phyloP scores from a whole-genome alignment of 2,888 invertebrate species.

The Platerodrilus igneus region DNA sequence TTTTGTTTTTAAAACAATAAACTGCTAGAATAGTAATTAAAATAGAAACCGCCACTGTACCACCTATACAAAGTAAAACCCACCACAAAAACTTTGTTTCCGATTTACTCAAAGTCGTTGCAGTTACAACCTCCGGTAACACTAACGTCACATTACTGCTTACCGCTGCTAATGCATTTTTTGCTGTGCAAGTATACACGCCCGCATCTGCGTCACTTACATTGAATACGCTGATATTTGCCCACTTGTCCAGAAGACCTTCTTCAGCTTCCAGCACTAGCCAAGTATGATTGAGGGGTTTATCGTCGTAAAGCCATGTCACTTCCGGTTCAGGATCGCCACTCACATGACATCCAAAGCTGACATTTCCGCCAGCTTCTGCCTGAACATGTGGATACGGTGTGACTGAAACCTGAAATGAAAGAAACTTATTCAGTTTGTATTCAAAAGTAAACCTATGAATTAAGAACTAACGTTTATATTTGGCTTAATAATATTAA shows the following conservation, averaged over 20 bases:
- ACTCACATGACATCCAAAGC: constrained; percentile 73
- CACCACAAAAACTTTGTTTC: constrained; percentile 69
- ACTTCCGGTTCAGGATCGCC: constrained; percentile 82
- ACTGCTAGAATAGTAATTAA: constrained; percentile 58
- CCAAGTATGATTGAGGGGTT: constrained; percentile 54
- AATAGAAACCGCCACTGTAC: constrained; percentile 60
- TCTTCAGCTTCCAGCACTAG: constrained; percentile 48
- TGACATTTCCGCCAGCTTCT: constrained; percentile 77
- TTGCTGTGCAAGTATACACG: constrained; percentile 77
- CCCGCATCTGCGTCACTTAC: constrained; percentile 79
- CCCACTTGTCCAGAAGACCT: constrained; percentile 57
- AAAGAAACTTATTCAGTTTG: constrained; percentile 4
- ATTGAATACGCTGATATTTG: constrained; percentile 76
- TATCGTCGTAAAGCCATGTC: constrained; percentile 77
- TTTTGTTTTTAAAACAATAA: constrained; percentile 53
- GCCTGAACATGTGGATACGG: constrained; percentile 57
- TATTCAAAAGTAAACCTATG: no score
- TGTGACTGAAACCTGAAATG: constrained; percentile 35
- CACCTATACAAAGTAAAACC: constrained; percentile 67
- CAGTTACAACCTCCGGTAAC: constrained; percentile 65
- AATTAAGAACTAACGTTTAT: no score
- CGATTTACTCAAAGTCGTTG: constrained; percentile 71
- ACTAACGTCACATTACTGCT: constrained; percentile 61
- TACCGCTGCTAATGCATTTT: constrained; percentile 60
- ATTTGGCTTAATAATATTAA: no score